Conservation (phyloP, 2,113 vertebrate species). For the Paramisgurnus dabryanus region DNA sequence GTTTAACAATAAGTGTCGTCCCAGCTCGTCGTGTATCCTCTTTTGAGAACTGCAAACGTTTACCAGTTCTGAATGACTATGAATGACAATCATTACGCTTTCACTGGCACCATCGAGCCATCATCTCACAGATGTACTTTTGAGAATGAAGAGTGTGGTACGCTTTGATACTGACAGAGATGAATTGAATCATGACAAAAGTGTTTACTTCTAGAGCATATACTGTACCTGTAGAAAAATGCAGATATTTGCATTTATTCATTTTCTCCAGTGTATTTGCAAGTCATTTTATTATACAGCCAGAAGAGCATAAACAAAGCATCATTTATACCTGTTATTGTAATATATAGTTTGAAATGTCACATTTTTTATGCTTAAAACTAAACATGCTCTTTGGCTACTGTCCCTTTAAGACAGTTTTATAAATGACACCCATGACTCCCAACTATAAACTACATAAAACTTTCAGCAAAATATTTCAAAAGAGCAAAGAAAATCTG, state of each 20-base stretch:
- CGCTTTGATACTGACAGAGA: slow-evolving; percentile 1
- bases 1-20: background rate
- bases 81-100: slow-evolving; percentile 2
- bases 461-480: too few relatives aligned
- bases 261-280: too few relatives aligned
- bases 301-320: too few relatives aligned
- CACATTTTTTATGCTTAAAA: background rate
- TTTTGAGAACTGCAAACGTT: slow-evolving; percentile 5
- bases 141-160: background rate
- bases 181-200: slow-evolving; percentile 2
- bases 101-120: background rate
- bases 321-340: too few relatives aligned
- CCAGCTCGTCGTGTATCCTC: background rate
- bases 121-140: too few relatives aligned
- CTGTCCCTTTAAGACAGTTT: background rate
- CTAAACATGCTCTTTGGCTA: background rate
- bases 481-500: too few relatives aligned
- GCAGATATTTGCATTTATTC: too few relatives aligned
- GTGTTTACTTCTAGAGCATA: background rate
- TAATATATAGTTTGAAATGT: too few relatives aligned
- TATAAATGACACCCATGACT: background rate
- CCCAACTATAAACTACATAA: too few relatives aligned
- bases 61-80: background rate
- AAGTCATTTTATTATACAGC: too few relatives aligned
- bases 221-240: too few relatives aligned